Evolutionary conservation across 2,797 vertebrate genomes (phyloP).

Genomic region (Alfaro cultratus): DNA sequence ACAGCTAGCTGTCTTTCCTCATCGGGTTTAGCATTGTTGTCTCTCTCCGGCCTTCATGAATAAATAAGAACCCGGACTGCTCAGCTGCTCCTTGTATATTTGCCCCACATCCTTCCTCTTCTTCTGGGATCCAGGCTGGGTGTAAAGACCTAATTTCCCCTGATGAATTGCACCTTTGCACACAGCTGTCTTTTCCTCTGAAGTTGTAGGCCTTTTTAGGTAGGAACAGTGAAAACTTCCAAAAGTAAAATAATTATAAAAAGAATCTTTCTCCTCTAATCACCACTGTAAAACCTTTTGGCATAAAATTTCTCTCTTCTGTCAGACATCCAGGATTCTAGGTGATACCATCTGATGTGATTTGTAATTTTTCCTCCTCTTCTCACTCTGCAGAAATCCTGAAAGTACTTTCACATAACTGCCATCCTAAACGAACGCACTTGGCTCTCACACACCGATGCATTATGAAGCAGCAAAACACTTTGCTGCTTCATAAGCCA

Average conservation of each 20-base stretch:
- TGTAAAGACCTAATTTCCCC: conserved; percentile 61
- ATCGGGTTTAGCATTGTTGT: conserved; percentile 57
- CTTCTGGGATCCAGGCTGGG: conserved; percentile 37
- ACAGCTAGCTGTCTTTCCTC: conserved; percentile 63
- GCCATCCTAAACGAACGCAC: conserved; percentile 50
- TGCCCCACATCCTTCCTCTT: conserved; percentile 66
- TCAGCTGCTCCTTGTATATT: conserved; percentile 35
- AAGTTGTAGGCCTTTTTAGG: conserved; percentile 25
- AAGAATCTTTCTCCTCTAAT: neutral
- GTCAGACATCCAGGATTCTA: conserved; percentile 42
- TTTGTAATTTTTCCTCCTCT: conserved; percentile 38
- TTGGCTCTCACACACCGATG: conserved; percentile 48
- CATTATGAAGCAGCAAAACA: conserved; percentile 30
- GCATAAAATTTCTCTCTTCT: conserved; percentile 32
- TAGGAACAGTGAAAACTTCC: conserved; percentile 21
- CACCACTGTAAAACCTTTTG: conserved; percentile 5
- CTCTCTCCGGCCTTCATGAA: conserved; percentile 57
- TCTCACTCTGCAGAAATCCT: conserved; percentile 31
- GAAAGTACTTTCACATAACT: conserved; percentile 53
- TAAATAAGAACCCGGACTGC: conserved; percentile 56
- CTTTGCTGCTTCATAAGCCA: neutral
- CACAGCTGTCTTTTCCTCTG: conserved; percentile 18
- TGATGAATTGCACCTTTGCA: conserved; percentile 28
- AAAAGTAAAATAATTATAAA: conserved; percentile 1
- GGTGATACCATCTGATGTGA: conserved; percentile 36